A percentile compares a stretch with the other conserved stretches of the same genome.
Conservation (phyloP, 2,888 invertebrate genomes). For the Willowsia nigromaculata region DNA sequence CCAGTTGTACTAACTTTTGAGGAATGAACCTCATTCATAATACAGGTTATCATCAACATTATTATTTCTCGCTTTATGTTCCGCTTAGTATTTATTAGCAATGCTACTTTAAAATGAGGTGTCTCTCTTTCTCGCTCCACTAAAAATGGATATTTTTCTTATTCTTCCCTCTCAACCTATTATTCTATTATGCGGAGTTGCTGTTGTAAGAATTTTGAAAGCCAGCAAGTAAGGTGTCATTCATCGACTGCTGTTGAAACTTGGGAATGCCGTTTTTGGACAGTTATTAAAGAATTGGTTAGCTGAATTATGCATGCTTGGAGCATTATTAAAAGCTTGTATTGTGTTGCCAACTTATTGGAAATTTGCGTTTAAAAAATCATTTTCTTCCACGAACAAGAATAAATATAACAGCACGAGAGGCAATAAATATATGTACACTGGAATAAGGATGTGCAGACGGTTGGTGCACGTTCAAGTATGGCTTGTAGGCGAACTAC, state of each 20-base stretch:
- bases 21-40: constrained; percentile 34
- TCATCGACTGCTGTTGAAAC: neutral
- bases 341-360: constrained; percentile 2
- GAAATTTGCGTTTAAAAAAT: constrained; percentile 7
- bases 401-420: neutral
- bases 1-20: constrained; percentile 42
- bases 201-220: neutral
- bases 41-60: neutral
- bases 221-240: constrained; percentile 38
- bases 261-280: constrained; percentile 24
- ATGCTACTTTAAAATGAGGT: constrained; percentile 19
- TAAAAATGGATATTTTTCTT: neutral
- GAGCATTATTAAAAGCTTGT: neutral
- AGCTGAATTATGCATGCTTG: constrained; percentile 12
- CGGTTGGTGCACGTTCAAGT: neutral
- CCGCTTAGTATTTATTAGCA: constrained; percentile 31
- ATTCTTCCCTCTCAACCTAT: neutral
- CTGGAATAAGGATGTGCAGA: neutral
- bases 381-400: neutral
- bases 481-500: neutral
- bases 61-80: neutral
- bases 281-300: constrained; percentile 25
- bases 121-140: neutral
- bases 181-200: neutral
- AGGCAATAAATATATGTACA: neutral